Base-by-base conservation (phyloP, 1,140 invertebrate species). In the Pachypsylla venusta region DNA sequence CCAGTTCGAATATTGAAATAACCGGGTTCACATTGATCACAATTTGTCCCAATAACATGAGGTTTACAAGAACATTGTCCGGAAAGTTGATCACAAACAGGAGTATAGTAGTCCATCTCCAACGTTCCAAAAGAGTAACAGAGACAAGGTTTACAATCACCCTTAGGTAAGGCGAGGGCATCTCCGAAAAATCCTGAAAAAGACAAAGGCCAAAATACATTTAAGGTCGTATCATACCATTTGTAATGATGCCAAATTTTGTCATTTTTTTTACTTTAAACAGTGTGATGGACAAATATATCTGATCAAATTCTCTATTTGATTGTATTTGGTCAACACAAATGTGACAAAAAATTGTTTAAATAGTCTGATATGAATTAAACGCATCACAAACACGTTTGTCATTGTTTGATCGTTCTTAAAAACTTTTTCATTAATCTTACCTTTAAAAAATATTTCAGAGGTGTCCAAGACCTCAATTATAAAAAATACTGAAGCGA, bases 51-150 rank as follows among this genome's bases (percentile, higher is more conserved):
- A 40, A 81, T 79, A 0, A 98, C 91, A 68, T 95, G 81, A 0
- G 82, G 78, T 59, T 88, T 85, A 70, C 94, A 98, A 1, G 79
- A 74, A 65, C 94, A 98, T 65, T 87, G 83, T 1, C 91, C 91
- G 0, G 79, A 81, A 1, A 85, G 73, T 63, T 88, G 83, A 66
- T 92, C 83, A 66, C 91, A 94, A 20, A 83, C 77, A 0, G 80
- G 78, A 16, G 82, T 77, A n/a, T 83, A 83, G 27, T 79, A 73
- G 10, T 78, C 75, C 19, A 75, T 71, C 68, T 84, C 81, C 35
- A 83, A 67, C 0, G 90, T 94, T 10, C 93, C 93, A 1, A 79
- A 76, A 1, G 77, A 74, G 66, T 87, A 84, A 70, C 93, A 96
- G 65, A 85, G 79, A 69, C 93, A 96, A 14, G 81, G 78, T 70